Conservation (phyloP, 2,888 invertebrate species). For the Torymus aiolomorphi region DNA sequence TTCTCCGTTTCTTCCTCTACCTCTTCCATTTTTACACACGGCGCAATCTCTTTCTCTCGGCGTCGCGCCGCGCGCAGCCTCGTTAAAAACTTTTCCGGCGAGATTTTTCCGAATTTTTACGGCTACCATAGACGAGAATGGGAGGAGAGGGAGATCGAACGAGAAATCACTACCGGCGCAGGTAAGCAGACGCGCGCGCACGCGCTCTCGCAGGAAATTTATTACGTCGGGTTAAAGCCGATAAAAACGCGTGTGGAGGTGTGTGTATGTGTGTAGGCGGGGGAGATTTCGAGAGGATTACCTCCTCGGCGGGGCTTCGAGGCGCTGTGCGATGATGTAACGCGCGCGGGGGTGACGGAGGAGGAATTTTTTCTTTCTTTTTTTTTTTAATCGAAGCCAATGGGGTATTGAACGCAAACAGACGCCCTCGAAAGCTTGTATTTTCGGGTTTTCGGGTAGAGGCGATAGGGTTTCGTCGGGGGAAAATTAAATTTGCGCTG, state of each 20-base stretch:
- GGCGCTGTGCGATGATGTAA: background rate
- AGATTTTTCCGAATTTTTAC: constrained; percentile 54
- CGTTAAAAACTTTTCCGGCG: constrained; percentile 55
- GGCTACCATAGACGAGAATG: background rate
- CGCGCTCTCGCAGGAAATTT: constrained; percentile 35
- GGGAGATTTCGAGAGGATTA: constrained; percentile 53
- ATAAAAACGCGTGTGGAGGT: constrained; percentile 26
- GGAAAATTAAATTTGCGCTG: constrained; percentile 6
- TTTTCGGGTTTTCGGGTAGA: background rate
- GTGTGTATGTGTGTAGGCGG: background rate
- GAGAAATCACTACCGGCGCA: constrained; percentile 33
- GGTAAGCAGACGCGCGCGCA: constrained; percentile 37
- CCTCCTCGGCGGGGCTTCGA: background rate
- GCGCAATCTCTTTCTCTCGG: constrained; percentile 29
- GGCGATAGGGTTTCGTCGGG: background rate
- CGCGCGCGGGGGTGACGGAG: background rate
- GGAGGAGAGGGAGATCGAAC: too few relatives aligned
- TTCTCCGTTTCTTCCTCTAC: constrained; percentile 31
- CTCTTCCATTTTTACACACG: constrained; percentile 41
- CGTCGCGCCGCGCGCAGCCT: constrained; percentile 21
- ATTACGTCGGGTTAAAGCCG: constrained; percentile 50
- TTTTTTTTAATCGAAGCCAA: constrained; percentile 44
- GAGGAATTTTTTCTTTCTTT: too few relatives aligned
- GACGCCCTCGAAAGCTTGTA: constrained; percentile 4
- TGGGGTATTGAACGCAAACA: constrained; percentile 45